phyloP scores from a whole-genome alignment of 2,113 vertebrate genomes.

The Otus sunia region DNA sequence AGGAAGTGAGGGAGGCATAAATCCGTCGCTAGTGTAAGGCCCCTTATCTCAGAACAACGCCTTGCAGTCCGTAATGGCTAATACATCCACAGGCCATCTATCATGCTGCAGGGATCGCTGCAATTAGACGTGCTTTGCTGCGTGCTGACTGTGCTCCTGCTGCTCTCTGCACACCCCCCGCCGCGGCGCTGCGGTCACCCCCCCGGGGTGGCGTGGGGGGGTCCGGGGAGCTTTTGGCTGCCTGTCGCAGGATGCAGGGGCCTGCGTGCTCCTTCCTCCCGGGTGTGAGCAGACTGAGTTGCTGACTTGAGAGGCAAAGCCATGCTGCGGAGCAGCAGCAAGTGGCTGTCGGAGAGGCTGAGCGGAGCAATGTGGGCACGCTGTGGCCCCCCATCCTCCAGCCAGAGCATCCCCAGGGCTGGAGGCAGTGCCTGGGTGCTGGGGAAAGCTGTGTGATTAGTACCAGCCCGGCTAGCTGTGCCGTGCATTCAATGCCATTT shows the following conservation, averaged over 20 bases:
- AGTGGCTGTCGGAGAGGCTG: neutral
- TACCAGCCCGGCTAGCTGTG: neutral
- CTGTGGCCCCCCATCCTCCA: accelerated
- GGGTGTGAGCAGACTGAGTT: accelerated
- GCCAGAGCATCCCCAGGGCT: accelerated
- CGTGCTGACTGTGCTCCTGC: neutral
- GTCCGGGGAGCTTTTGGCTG: neutral
- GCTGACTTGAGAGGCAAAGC: neutral
- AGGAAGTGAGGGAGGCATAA: neutral
- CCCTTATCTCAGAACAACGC: neutral
- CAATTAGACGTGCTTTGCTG: neutral
- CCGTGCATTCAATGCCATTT: neutral
- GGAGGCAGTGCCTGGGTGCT: neutral
- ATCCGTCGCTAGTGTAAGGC: neutral
- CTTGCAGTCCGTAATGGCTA: neutral
- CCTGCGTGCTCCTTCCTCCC: neutral
- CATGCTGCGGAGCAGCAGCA: accelerated
- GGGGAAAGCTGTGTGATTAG: neutral
- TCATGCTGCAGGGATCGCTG: neutral
- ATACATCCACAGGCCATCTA: neutral
- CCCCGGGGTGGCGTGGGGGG: accelerated
- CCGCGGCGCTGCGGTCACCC: neutral
- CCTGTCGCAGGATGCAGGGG: too few relatives aligned
- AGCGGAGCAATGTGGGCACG: accelerated
- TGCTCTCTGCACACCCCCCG: neutral